Evolutionary conservation across 2,113 vertebrate species (phyloP).

Genomic region (Varanus salvator): DNA sequence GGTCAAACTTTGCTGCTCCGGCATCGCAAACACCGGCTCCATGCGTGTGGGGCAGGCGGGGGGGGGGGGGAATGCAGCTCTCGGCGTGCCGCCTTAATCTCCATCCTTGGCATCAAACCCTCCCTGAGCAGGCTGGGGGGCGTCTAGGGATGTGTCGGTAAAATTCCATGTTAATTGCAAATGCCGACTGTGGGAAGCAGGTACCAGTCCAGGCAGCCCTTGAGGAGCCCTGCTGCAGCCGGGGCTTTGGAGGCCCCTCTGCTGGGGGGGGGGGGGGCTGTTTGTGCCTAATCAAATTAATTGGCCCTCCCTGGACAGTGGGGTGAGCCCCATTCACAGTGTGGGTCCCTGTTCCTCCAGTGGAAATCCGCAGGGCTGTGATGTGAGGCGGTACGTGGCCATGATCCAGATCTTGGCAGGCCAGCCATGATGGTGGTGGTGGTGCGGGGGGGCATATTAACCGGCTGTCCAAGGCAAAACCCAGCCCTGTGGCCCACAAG

Average conservation of each 20-base stretch:
- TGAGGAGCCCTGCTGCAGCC: conserved; percentile 31
- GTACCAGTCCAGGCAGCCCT: conserved; percentile 48
- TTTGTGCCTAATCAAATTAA: conserved; percentile 22
- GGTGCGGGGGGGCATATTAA: conserved; percentile 41
- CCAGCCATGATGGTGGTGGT: no score
- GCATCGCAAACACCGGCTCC: conserved; percentile 29
- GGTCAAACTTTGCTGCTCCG: conserved; percentile 24
- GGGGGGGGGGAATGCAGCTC: neutral
- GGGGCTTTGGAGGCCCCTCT: conserved; percentile 29
- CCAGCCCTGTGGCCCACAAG: neutral
- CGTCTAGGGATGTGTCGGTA: conserved; percentile 37
- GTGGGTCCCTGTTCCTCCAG: conserved; percentile 22
- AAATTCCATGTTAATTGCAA: conserved; percentile 37
- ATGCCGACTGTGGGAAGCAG: conserved; percentile 42
- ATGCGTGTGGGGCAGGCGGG: neutral
- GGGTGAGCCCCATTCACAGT: conserved; percentile 45
- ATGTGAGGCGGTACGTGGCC: conserved; percentile 53
- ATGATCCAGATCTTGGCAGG: conserved; percentile 58
- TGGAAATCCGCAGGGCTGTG: conserved; percentile 41
- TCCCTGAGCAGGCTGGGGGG: conserved; percentile 9
- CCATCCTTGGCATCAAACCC: conserved; percentile 15
- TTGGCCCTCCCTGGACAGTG: conserved; percentile 43
- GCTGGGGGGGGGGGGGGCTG: neutral
- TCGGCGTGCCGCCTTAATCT: conserved; percentile 36
- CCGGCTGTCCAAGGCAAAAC: no score